Conservation (phyloP, 2,797 vertebrate species). For the Rhinatrema bivittatum region DNA sequence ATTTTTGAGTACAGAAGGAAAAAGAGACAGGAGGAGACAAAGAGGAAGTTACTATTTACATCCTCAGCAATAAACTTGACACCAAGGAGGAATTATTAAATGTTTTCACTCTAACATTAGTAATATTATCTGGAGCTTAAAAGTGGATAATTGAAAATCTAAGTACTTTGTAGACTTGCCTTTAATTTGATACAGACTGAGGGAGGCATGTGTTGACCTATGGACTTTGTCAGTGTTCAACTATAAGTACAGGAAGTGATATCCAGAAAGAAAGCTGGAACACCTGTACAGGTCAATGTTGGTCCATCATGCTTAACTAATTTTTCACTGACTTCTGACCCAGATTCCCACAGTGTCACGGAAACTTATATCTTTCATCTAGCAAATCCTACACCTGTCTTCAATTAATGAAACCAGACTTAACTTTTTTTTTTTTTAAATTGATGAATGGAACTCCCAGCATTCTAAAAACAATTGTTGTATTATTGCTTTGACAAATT, state of each 20-base stretch:
- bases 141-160: not conserved
- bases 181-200: conserved; percentile 52
- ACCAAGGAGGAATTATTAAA: conserved; percentile 9
- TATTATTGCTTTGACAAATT: conserved; percentile 79
- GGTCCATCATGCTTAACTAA: conserved; percentile 80
- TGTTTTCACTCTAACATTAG: conserved; percentile 16
- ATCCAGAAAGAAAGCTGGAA: conserved; percentile 56
- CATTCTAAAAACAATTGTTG: conserved; percentile 69
- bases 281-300: conserved; percentile 83
- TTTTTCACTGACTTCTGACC: conserved; percentile 81
- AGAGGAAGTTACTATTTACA: conserved; percentile 12
- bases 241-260: conserved; percentile 64
- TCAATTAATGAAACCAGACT: conserved; percentile 73
- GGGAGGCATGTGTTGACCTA: conserved; percentile 56
- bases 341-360: conserved; percentile 64
- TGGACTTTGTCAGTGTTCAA: conserved; percentile 33
- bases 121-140: conserved; percentile 7
- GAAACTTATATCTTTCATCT: conserved; percentile 54
- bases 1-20: not conserved
- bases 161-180: conserved; percentile 9
- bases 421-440: conserved; percentile 81
- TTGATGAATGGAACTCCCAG: conserved; percentile 64
- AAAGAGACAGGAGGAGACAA: not conserved
- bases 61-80: not conserved
- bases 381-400: conserved; percentile 66